Conservation (phyloP, 2,888 invertebrate species). For the Spisula subtruncata region DNA sequence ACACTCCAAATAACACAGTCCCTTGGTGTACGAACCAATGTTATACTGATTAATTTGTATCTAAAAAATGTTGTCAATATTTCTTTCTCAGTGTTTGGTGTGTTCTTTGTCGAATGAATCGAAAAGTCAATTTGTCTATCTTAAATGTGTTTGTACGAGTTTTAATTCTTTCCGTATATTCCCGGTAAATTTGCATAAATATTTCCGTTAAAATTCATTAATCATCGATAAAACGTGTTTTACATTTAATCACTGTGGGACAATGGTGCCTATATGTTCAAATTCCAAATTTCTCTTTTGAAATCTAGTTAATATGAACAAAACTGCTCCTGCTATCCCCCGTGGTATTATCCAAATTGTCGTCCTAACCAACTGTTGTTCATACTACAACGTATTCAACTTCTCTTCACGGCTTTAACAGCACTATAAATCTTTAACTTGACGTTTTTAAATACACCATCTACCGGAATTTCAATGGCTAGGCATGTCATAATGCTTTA, state of each 20-base stretch:
- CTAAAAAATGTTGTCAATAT: too few relatives aligned
- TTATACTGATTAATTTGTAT: too few relatives aligned
- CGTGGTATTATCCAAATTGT: background rate
- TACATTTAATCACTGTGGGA: background rate
- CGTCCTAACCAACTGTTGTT: background rate
- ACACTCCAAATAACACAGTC: too few relatives aligned
- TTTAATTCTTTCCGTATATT: background rate
- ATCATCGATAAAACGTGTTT: too few relatives aligned
- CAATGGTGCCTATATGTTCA: conserved; percentile 21
- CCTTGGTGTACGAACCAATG: too few relatives aligned
- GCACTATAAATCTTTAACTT: background rate
- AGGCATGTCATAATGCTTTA: conserved; percentile 37
- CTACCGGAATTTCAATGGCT: conserved; percentile 46
- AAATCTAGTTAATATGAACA: background rate
- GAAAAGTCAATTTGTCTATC: background rate
- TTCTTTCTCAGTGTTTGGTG: too few relatives aligned
- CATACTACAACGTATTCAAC: background rate
- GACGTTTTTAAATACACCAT: conserved; percentile 35
- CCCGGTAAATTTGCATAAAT: background rate
- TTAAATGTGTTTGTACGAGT: background rate
- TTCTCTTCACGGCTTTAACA: background rate
- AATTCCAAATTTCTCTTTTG: background rate
- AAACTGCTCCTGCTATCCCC: conserved; percentile 14
- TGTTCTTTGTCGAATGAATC: too few relatives aligned
- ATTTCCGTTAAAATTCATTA: too few relatives aligned